A percentile compares a stretch with the other conserved stretches of the same genome.
Evolutionary conservation across 2,113 vertebrate genomes (phyloP).

Genomic region (Hippocampus guttulatus): DNA sequence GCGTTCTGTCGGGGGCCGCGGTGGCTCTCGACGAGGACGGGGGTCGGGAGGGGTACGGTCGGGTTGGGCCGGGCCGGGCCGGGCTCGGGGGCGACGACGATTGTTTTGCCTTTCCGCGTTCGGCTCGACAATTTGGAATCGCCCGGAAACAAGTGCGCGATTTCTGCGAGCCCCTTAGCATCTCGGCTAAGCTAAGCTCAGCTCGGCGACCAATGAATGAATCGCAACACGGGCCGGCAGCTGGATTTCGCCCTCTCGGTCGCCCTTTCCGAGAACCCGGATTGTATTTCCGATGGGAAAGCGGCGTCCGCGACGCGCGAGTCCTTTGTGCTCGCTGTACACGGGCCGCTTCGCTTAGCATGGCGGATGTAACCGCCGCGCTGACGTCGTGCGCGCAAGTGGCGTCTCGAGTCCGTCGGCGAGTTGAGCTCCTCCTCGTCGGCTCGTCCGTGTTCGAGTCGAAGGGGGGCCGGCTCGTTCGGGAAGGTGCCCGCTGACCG

Average conservation of each 20-base stretch:
- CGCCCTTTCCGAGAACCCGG: too few species aligned
- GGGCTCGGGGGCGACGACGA: too few species aligned
- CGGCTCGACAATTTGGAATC: background rate
- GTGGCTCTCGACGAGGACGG: background rate
- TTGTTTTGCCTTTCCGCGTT: background rate
- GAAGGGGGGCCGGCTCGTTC: too few species aligned
- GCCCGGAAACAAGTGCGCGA: slow-evolving; percentile 30
- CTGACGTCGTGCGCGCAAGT: background rate
- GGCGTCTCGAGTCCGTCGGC: too few species aligned
- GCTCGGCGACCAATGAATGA: slow-evolving; percentile 53
- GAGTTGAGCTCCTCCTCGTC: background rate
- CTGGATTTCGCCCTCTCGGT: background rate
- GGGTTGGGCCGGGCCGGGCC: too few species aligned
- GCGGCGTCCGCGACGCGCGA: background rate
- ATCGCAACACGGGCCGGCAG: slow-evolving; percentile 15
- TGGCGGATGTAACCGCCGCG: background rate
- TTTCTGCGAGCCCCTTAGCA: slow-evolving; percentile 41
- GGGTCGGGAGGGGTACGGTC: too few species aligned
- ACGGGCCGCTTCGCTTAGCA: background rate
- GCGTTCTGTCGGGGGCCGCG: background rate
- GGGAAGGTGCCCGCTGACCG: too few species aligned
- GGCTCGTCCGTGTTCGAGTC: background rate
- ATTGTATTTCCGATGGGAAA: accelerated
- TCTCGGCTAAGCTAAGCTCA: slow-evolving; percentile 22
- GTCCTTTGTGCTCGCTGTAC: background rate